Conservation (phyloP, 2,113 vertebrate genomes). For the Triplophysa dalaica region DNA sequence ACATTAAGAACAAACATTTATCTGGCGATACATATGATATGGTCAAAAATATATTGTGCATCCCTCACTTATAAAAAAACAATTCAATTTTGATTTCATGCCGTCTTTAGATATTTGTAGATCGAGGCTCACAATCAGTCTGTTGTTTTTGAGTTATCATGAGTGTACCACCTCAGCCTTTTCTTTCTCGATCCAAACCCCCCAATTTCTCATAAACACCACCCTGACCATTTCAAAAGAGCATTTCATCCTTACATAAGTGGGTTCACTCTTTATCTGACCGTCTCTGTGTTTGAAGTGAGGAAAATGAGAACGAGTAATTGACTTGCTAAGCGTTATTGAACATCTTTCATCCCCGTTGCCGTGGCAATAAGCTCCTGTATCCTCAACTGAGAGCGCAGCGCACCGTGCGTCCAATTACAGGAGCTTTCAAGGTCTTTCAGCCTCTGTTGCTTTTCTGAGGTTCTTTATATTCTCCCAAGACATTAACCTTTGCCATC, state of each 20-base stretch:
- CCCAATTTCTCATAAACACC: neutral
- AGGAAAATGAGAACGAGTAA: slow-evolving; percentile 29
- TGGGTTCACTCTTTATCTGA: neutral
- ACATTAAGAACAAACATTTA: too few species aligned
- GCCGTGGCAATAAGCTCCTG: slow-evolving; percentile 56
- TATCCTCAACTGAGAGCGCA: slow-evolving; percentile 24
- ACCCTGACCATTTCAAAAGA: slow-evolving; percentile 4
- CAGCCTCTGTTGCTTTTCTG: slow-evolving; percentile 7
- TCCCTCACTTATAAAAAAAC: too few species aligned
- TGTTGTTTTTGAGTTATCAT: neutral
- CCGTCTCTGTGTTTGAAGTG: slow-evolving; percentile 35
- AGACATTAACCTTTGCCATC: neutral
- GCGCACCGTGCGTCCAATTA: slow-evolving; percentile 21
- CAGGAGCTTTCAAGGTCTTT: neutral
- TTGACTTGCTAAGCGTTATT: slow-evolving; percentile 48
- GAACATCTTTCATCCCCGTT: slow-evolving; percentile 50
- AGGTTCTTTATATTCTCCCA: neutral
- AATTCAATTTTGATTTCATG: too few species aligned
- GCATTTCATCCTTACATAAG: neutral
- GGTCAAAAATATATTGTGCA: too few species aligned
- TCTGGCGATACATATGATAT: too few species aligned
- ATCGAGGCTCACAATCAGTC: neutral
- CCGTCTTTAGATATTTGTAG: neutral
- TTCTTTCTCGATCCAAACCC: neutral
- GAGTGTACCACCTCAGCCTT: neutral